phyloP scores from a whole-genome alignment of 2,113 vertebrate genomes.

The Chaenocephalus aceratus region DNA sequence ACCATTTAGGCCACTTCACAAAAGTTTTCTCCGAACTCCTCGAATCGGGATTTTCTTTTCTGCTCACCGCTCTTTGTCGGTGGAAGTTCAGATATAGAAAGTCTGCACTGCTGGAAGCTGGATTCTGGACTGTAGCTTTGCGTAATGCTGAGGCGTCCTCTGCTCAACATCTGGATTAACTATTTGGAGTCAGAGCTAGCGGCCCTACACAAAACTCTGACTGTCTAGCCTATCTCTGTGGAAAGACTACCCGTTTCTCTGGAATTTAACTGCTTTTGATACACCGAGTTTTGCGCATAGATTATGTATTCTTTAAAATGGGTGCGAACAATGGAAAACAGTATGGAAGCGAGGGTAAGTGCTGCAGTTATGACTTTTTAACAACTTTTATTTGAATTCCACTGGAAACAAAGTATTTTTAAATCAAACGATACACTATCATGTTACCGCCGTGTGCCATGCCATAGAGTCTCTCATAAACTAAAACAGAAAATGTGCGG shows the following conservation, averaged over 20 bases:
- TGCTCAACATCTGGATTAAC: conserved; percentile 82
- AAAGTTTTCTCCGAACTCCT: conserved; percentile 49
- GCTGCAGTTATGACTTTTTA: neutral
- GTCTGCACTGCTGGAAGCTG: conserved; percentile 53
- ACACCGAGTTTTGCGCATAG: conserved; percentile 67
- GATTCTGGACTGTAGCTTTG: conserved; percentile 61
- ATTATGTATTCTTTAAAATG: conserved; percentile 94
- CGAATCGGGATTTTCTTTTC: conserved; percentile 2
- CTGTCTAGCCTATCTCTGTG: conserved; percentile 39
- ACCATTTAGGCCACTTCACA: conserved; percentile 54
- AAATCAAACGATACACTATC: neutral
- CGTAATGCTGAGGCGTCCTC: conserved; percentile 65
- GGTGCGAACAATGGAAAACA: conserved; percentile 98
- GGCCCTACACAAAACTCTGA: conserved; percentile 37
- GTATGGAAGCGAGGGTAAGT: conserved; percentile 97
- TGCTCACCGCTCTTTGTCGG: neutral
- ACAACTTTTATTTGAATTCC: conserved; percentile 21
- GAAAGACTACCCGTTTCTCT: conserved; percentile 30
- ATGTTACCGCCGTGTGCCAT: neutral
- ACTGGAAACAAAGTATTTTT: neutral
- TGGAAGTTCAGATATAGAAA: conserved; percentile 43
- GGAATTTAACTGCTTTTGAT: conserved; percentile 60
- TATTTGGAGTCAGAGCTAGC: conserved; percentile 72
- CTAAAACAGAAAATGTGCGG: neutral
- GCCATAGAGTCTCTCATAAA: neutral